Evolutionary conservation across 2,888 invertebrate species (phyloP), one percentile per base, ranked within the genome.

Genomic region (Chesias legatella): DNA sequence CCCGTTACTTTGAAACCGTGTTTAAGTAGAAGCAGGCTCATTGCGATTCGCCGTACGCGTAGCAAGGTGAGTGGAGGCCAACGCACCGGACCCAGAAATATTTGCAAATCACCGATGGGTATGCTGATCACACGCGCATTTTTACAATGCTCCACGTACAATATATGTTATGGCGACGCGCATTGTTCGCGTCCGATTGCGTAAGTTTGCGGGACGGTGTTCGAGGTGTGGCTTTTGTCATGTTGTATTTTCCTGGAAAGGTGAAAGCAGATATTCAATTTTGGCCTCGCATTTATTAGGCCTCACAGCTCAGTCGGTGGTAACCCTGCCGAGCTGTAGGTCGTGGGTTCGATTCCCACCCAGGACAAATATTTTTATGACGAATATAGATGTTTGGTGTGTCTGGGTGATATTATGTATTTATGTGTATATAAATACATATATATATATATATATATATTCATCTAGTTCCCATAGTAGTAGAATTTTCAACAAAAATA

Each of bases 51-150:
- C 35, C 36, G 51, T 64, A 64, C 79, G 70, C 67, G 60, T 48
- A 51, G 63, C 86, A 86, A 86, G 86, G 86, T 86, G 79, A 86
- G 58, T 53, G 9, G 66, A 65, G 85, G 75, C 49, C 83, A 75
- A 69, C 81, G 86, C 84, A 80, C 85, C 45, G 46, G 40, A 29
- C 43, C 43, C 35, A 63, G 74, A 70, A 80, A 80, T 79, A 78
- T 79, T 84, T 76, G 80, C 80, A 80, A 75, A 78, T 79, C 59
- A 51, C 43, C 61, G 32, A 57, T 64, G 65, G 56, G 56, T 55
- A 83, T 79, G 73, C 80, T 42, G 50, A 64, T 60, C 82, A 79
- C 82, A 82, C 43, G 28, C 57, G n/a, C 6, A 54, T 58, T 56
- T 61, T 68, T 71, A 43, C 44, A 44, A 46, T 46, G 48, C 46